Evolutionary conservation across 1,140 invertebrate species (phyloP), one percentile per base, ranked within the genome.

Genomic region (Drosophila takahashii): DNA sequence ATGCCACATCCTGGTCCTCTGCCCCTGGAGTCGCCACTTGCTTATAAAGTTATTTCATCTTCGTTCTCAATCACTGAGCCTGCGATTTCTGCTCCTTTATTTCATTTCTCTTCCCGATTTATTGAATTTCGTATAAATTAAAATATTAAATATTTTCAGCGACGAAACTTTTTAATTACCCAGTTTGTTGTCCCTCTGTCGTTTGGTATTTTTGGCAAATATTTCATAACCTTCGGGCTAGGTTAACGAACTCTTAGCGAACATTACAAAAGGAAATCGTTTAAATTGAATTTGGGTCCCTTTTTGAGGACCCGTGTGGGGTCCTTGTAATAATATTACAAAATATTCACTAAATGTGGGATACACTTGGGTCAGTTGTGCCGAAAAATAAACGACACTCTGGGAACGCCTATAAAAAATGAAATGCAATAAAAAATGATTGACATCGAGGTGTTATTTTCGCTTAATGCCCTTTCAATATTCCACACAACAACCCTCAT

Each of bases 91-190:
- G 58, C 64, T 70, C 70, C 64, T 79, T 60, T 29, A 34, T 45
- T 45, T 41, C 65, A n/a, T 39, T 34, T 44, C 56, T 66, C 66
- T 76, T 78, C 32, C 67, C 79, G 79, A 89, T 89, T 89, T 89
- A 89, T 89, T 89, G 77, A 89, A 89, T 89, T 87, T 87, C 79
- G 84, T 89, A 89, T 89, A 89, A 89, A 89, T 89, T 89, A 89
- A 90, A 89, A 89, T 89, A 85, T 85, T 89, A 84, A 87, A 89
- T 89, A 85, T 89, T 89, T 89, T 41, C 76, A 65, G 51, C 71
- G 72, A 71, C 71, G 58, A 81, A 72, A 83, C 75, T 78, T 83
- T 67, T 83, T 87, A 87, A 87, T 87, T 87, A 89, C 71, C 84
- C 61, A 65, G 22, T 54, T 65, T 51, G 69, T 69, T 37, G 66